phyloP scores from a whole-genome alignment of 2,888 invertebrate species.

The Hypomecis punctinalis region DNA sequence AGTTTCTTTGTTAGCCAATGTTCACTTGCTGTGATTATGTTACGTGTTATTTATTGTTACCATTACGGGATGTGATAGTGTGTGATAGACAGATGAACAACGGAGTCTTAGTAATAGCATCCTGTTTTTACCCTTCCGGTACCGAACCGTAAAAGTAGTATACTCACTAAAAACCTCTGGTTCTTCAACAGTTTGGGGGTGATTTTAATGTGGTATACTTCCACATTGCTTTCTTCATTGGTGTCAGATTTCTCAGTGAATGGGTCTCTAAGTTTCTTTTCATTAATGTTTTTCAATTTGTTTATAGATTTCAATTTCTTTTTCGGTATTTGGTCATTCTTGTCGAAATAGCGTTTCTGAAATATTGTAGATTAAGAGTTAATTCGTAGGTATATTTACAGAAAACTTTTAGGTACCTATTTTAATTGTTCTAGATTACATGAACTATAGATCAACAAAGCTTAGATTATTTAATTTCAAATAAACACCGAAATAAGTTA shows the following conservation, averaged over 20 bases:
- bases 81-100: too few relatives aligned
- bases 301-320: conserved; percentile 34
- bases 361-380: conserved; percentile 5
- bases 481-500: too few relatives aligned
- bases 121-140: too few relatives aligned
- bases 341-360: conserved; percentile 64
- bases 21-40: conserved; percentile 84
- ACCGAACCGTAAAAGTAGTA: too few relatives aligned
- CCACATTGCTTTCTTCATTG: conserved; percentile 48
- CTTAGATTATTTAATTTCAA: too few relatives aligned
- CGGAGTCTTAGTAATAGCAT: too few relatives aligned
- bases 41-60: conserved; percentile 80
- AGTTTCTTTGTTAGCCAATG: conserved; percentile 84
- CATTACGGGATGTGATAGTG: conserved; percentile 80
- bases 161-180: conserved; percentile 61
- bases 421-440: too few relatives aligned
- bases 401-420: neutral
- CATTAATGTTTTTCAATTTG: conserved; percentile 30
- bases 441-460: too few relatives aligned
- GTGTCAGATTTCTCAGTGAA: conserved; percentile 15
- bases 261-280: conserved; percentile 16
- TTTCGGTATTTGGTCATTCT: conserved; percentile 44
- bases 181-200: conserved; percentile 58
- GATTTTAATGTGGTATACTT: conserved; percentile 71
- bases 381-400: neutral